Percentiles rank a stretch among this genome's conserved stretches.
Evolutionary conservation across 2,113 vertebrate species (phyloP).

Genomic region (Meleagris gallopavo): DNA sequence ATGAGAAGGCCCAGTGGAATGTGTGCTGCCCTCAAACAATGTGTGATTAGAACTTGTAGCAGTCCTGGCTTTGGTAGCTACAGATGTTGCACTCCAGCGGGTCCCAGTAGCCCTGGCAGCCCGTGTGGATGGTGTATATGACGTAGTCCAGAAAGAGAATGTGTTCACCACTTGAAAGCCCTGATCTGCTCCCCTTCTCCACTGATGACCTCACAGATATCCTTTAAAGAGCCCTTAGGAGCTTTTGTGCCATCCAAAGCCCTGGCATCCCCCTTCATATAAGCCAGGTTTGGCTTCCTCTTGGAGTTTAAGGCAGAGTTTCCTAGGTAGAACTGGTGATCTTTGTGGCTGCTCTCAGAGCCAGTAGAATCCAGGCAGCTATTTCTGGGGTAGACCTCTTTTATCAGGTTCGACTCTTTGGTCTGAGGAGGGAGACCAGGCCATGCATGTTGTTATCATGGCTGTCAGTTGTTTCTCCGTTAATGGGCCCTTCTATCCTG

Average conservation of each 20-base stretch:
- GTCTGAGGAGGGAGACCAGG: too few species aligned
- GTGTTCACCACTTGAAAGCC: conserved; percentile 96
- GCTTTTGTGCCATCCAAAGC: conserved; percentile 80
- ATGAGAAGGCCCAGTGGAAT: too few species aligned
- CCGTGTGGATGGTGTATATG: conserved; percentile 99
- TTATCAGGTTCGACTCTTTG: too few species aligned
- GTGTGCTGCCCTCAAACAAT: too few species aligned
- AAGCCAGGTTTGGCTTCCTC: conserved; percentile 87
- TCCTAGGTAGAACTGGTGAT: too few species aligned
- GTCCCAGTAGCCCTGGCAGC: conserved; percentile 98
- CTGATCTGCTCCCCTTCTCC: conserved; percentile 93
- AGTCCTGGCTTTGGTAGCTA: conserved; percentile 88
- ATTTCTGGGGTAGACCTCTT: too few species aligned
- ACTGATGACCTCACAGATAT: conserved; percentile 92
- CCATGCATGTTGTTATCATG: too few species aligned
- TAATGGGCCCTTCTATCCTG: too few species aligned
- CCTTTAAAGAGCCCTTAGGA: conserved; percentile 84
- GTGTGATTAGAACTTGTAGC: too few species aligned
- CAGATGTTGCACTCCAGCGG: conserved; percentile 99
- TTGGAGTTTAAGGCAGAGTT: conserved; percentile 82
- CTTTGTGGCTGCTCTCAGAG: too few species aligned
- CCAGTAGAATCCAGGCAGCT: too few species aligned
- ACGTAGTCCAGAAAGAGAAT: conserved; percentile 98
- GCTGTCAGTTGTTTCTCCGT: too few species aligned
- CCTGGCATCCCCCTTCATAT: conserved; percentile 82